These are phyloP conservation scores for Danio aesculapii DNA, from an alignment of 2,797 vertebrate species.

Conservation along the genomic window DNA sequence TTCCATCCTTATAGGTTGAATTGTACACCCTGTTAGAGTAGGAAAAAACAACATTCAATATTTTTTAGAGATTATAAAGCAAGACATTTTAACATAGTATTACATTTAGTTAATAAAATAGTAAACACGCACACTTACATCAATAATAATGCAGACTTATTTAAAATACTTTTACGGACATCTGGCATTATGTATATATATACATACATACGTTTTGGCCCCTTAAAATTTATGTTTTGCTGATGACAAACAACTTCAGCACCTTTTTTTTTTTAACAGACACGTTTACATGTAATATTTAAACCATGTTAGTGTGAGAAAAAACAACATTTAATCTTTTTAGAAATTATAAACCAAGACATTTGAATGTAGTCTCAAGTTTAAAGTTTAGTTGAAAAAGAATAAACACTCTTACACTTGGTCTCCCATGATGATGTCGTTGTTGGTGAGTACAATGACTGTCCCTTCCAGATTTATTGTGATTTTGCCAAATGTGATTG, in stretches of 20 bases:
- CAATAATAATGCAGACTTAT: no score
- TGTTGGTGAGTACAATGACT: conserved; percentile 70
- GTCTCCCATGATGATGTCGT: conserved; percentile 69
- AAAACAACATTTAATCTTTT: not conserved
- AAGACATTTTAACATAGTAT: no score
- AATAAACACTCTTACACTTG: conserved; percentile 74
- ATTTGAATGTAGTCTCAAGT: not conserved
- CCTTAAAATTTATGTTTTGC: no score
- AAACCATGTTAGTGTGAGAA: not conserved
- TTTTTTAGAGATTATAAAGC: not conserved
- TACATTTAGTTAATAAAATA: no score
- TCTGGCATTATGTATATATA: no score
- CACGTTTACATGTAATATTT: no score
- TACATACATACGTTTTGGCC: no score
- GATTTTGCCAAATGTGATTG: conserved; percentile 68
- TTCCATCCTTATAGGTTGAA: conserved; percentile 75
- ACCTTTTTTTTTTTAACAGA: no score
- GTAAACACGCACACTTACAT: no score
- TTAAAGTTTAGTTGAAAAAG: not conserved
- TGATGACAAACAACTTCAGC: no score
- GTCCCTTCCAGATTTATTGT: conserved; percentile 74
- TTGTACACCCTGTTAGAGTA: conserved; percentile 71
- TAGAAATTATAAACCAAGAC: not conserved
- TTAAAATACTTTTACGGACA: no score
- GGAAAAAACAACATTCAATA: not conserved